Conservation (phyloP, 2,888 invertebrate genomes). For the Galerucella calmariensis region DNA sequence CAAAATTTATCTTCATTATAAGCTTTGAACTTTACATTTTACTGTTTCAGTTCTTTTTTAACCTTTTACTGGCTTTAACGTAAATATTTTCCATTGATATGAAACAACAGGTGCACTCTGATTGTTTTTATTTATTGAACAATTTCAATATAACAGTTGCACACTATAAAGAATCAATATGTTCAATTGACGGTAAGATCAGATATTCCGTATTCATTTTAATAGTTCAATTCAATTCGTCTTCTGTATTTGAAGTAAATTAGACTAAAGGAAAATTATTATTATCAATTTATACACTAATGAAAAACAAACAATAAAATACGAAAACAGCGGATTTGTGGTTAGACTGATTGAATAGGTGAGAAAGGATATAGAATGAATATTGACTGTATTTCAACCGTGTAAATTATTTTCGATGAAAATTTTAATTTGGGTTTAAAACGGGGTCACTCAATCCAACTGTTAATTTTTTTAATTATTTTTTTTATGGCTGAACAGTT, state of each 20-base stretch:
- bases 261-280: slow-evolving; percentile 12
- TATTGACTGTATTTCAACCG: slow-evolving; percentile 20
- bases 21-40: too few relatives aligned
- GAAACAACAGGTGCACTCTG: neutral
- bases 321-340: slow-evolving; percentile 29
- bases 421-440: slow-evolving; percentile 9
- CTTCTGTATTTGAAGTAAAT: slow-evolving; percentile 9
- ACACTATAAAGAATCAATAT: neutral
- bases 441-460: slow-evolving; percentile 11
- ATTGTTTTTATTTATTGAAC: neutral
- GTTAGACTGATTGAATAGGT: slow-evolving; percentile 31
- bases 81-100: neutral
- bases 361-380: slow-evolving; percentile 31
- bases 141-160: neutral
- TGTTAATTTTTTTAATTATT: neutral
- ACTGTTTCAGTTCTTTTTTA: too few relatives aligned
- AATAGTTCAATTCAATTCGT: neutral
- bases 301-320: slow-evolving; percentile 29
- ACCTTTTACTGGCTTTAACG: neutral
- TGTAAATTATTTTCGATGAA: slow-evolving; percentile 30
- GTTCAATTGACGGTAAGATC: neutral
- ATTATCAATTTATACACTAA: slow-evolving; percentile 22
- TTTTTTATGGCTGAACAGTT: slow-evolving; percentile 1
- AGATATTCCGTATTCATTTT: neutral
- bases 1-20: too few relatives aligned